A percentile compares a stretch with the other conserved stretches of the same genome.
Conservation (phyloP, 2,113 vertebrate species). For the Odobenus rosmarus region DNA sequence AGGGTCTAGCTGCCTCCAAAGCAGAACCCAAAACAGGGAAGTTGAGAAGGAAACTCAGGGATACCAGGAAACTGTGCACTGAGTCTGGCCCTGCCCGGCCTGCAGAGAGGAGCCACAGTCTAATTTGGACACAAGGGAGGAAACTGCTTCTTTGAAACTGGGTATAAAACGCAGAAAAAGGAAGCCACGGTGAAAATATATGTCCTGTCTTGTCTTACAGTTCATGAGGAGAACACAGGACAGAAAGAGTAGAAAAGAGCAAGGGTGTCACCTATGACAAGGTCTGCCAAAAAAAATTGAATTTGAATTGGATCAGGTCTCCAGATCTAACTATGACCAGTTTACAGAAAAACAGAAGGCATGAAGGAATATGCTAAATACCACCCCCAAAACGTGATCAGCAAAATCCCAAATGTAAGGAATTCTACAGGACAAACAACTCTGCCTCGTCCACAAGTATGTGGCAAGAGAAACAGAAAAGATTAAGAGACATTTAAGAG, state of each 20-base stretch:
- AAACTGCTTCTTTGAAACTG: neutral
- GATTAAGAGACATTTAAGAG: neutral
- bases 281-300: neutral
- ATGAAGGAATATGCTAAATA: neutral
- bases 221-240: neutral
- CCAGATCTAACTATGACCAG: neutral
- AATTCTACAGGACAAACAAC: neutral
- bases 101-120: neutral
- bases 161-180: neutral
- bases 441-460: neutral
- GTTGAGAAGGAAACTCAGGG: neutral
- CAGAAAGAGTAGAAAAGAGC: neutral
- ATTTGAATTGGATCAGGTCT: neutral
- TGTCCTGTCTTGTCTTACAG: neutral
- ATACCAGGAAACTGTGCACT: fast-evolving
- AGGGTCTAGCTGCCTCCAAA: neutral
- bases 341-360: neutral
- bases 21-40: neutral
- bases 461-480: neutral
- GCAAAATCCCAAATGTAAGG: neutral
- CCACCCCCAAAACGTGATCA: no score
- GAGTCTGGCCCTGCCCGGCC: neutral
- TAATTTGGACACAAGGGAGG: neutral
- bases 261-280: neutral
- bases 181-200: neutral